Evolutionary conservation across 92 coral and sea anemone genomes (phyloP).

Genomic region (Parazoanthus atlanticus): DNA sequence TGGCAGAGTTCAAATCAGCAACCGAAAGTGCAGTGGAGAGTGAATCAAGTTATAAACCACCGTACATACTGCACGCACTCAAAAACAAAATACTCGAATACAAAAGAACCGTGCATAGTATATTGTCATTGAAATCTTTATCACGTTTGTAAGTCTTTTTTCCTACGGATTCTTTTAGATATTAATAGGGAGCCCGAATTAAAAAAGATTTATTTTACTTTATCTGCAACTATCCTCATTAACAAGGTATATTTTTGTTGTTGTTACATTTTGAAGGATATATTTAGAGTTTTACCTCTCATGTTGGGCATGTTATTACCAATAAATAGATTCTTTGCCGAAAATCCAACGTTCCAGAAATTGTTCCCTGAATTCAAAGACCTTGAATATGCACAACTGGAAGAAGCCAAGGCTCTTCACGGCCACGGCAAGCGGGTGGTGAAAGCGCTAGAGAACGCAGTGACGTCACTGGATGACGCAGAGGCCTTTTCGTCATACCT

Average conservation of each 20-base stretch:
- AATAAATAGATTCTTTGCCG: slow-evolving; percentile 65
- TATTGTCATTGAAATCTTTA: no score
- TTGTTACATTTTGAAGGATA: neutral
- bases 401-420: slow-evolving; percentile 70
- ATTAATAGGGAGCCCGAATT: no score
- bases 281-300: neutral
- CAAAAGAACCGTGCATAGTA: no score
- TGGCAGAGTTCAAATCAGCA: no score
- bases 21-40: no score
- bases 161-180: no score
- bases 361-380: slow-evolving; percentile 79
- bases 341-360: slow-evolving; percentile 78
- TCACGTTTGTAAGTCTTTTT: no score
- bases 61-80: no score
- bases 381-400: slow-evolving; percentile 65
- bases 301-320: neutral
- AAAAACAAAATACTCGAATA: no score
- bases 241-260: neutral
- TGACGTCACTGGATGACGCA: slow-evolving; percentile 68
- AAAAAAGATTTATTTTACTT: no score
- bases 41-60: no score
- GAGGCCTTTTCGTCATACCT: slow-evolving; percentile 68
- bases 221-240: no score
- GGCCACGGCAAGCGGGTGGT: slow-evolving; percentile 85
- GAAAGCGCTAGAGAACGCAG: slow-evolving; percentile 83